Percentiles rank a stretch among this genome's conserved stretches.
Conservation (phyloP, 2,113 vertebrate species). For the Heterotilapia buettikoferi region DNA sequence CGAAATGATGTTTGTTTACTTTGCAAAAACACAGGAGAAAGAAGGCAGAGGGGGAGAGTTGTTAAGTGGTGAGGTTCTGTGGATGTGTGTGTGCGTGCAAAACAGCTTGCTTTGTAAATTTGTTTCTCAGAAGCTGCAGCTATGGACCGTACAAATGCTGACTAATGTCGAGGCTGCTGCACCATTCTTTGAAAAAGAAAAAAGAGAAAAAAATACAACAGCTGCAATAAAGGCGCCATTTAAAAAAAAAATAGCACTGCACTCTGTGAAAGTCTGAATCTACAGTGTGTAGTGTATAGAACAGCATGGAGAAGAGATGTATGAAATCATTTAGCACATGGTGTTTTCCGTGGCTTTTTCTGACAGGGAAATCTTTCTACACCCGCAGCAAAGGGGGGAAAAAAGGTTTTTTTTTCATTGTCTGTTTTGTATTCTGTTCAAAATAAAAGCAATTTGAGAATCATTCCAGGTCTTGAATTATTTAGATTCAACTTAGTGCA, state of each 20-base stretch:
- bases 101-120: conserved; percentile 53
- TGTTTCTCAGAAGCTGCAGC: conserved; percentile 44
- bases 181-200: conserved; percentile 26
- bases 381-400: neutral
- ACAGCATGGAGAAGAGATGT: conserved; percentile 36
- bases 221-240: conserved; percentile 28
- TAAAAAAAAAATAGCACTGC: neutral
- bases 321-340: conserved; percentile 48
- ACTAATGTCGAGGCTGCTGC: conserved; percentile 52
- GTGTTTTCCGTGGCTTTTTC: conserved; percentile 16
- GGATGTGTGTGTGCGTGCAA: neutral
- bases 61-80: conserved; percentile 30
- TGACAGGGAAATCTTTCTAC: conserved; percentile 53
- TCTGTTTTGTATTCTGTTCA: conserved; percentile 61
- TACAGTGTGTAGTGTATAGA: neutral
- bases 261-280: conserved; percentile 1
- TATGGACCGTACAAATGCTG: conserved; percentile 60
- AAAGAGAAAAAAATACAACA: neutral
- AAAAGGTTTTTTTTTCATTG: neutral
- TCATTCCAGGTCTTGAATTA: conserved; percentile 69
- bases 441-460: conserved; percentile 74
- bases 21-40: conserved; percentile 72
- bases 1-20: conserved; percentile 98
- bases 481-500: conserved; percentile 74
- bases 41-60: conserved; percentile 41